Evolutionary conservation across 2,797 vertebrate species (phyloP).

Genomic region (Sebastes steindachneri): DNA sequence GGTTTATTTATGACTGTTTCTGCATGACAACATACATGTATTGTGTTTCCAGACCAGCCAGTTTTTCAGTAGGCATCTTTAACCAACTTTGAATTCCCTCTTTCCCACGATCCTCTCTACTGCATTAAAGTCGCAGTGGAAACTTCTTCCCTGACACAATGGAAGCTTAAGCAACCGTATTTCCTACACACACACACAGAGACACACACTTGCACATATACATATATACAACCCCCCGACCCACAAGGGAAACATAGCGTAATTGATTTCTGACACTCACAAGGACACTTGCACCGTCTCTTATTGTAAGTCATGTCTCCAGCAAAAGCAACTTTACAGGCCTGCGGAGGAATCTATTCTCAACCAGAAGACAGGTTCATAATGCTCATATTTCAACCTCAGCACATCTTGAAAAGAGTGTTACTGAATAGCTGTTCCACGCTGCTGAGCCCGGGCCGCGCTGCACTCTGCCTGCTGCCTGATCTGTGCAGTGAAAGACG

Average conservation of each 20-base stretch:
- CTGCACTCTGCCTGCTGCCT: slow-evolving; percentile 41
- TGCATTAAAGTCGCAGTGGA: slow-evolving; percentile 15
- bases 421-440: slow-evolving; percentile 63
- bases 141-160: slow-evolving; percentile 37
- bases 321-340: slow-evolving; percentile 65
- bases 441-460: slow-evolving; percentile 28
- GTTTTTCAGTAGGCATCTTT: neutral
- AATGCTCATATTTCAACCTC: slow-evolving; percentile 74
- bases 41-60: slow-evolving; percentile 27
- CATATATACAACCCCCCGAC: slow-evolving; percentile 34
- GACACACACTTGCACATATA: slow-evolving; percentile 21
- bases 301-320: slow-evolving; percentile 70
- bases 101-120: neutral
- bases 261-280: slow-evolving; percentile 75
- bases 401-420: slow-evolving; percentile 67
- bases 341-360: slow-evolving; percentile 73
- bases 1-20: slow-evolving; percentile 27
- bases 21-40: slow-evolving; percentile 2
- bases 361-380: slow-evolving; percentile 72
- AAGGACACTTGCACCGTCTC: slow-evolving; percentile 66
- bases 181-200: neutral
- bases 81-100: slow-evolving; percentile 15
- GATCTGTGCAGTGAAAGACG: slow-evolving; percentile 41
- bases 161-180: slow-evolving; percentile 10
- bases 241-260: slow-evolving; percentile 48